phyloP scores from a whole-genome alignment of 2,797 vertebrate genomes.

The Anabacerthia variegaticeps region DNA sequence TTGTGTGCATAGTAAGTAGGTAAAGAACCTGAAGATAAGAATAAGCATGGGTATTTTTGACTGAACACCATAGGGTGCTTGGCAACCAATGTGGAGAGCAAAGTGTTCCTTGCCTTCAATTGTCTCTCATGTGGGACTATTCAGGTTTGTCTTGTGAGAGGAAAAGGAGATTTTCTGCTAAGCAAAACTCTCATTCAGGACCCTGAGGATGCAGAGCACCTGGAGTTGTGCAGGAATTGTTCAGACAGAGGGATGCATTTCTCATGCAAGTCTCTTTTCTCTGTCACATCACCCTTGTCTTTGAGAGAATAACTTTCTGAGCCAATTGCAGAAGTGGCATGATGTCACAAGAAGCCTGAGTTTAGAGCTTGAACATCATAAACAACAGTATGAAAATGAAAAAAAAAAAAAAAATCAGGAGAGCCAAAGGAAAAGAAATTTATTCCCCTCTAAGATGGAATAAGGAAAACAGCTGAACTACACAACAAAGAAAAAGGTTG shows the following conservation, averaged over 20 bases:
- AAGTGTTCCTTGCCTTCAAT: not conserved
- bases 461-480: not conserved
- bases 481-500: not conserved
- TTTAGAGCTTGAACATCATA: not conserved
- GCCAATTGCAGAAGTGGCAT: not conserved
- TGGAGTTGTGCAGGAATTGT: not conserved
- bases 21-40: not conserved
- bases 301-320: not conserved
- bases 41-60: not conserved
- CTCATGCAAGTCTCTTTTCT: not conserved
- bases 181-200: not conserved
- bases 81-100: not conserved
- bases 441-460: not conserved
- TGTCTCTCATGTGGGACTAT: not conserved
- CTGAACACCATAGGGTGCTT: not conserved
- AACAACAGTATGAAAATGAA: not conserved
- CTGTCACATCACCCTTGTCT: not conserved
- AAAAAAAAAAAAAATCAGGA: not conserved
- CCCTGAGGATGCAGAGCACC: not conserved
- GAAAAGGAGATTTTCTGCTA: not conserved
- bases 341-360: not conserved
- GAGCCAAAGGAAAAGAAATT: not conserved
- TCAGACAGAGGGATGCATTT: fast-evolving
- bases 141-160: not conserved
- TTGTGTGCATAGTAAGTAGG: not conserved